Evolutionary conservation across 1,140 invertebrate genomes (phyloP).

Genomic region (Heliconius himera): DNA sequence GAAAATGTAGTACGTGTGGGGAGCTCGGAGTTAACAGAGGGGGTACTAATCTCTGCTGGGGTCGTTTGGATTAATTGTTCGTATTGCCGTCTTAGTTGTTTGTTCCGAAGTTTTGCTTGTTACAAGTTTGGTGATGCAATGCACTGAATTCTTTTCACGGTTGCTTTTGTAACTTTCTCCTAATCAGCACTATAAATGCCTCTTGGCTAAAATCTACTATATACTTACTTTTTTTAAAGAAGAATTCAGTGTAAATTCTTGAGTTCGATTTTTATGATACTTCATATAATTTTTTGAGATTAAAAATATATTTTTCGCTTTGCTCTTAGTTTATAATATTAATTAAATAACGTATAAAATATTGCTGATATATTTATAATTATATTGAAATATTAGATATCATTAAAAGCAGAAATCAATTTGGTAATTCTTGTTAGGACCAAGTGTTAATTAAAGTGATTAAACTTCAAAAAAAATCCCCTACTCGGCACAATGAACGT

Average conservation of each 20-base stretch:
- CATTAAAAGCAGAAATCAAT: neutral
- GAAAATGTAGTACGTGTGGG: slow-evolving; percentile 70
- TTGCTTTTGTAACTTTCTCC: neutral
- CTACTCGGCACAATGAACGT: slow-evolving; percentile 45
- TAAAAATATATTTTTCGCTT: no score
- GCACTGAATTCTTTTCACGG: slow-evolving; percentile 42
- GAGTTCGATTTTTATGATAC: no score
- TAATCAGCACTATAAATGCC: neutral
- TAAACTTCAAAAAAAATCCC: slow-evolving; percentile 36
- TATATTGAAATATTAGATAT: no score
- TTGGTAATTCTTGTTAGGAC: neutral
- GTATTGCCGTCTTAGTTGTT: slow-evolving; percentile 73
- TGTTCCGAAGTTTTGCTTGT: slow-evolving; percentile 65
- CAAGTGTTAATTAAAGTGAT: slow-evolving; percentile 38
- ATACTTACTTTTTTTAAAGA: no score
- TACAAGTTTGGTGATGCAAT: slow-evolving; percentile 62
- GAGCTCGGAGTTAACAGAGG: slow-evolving; percentile 61
- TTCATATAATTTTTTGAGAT: no score
- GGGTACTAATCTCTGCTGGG: slow-evolving; percentile 72
- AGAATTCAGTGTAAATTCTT: no score
- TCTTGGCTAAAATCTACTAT: no score
- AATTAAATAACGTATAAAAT: no score
- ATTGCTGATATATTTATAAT: no score
- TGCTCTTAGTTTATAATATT: no score
- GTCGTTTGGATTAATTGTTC: slow-evolving; percentile 77